phyloP scores from a whole-genome alignment of 2,113 vertebrate species.

The Archocentrus centrarchus region DNA sequence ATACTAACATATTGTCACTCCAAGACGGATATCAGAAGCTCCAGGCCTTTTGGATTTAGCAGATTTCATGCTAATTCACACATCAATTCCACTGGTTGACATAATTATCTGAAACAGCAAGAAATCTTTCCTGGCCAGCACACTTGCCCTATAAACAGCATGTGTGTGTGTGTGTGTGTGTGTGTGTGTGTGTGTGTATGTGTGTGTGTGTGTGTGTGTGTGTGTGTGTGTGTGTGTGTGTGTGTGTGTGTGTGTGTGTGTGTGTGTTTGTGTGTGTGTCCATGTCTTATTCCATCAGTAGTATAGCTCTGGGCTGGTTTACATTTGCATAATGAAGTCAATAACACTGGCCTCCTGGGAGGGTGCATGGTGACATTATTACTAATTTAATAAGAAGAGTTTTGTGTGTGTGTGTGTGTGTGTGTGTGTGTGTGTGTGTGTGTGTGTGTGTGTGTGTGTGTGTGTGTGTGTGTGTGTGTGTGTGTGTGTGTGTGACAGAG shows the following conservation, averaged over 20 bases:
- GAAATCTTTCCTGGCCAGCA: slow-evolving; percentile 47
- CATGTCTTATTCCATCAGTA: slow-evolving; percentile 60
- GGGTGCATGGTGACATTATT: slow-evolving; percentile 73
- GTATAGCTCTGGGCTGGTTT: slow-evolving; percentile 73
- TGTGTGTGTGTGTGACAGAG: neutral
- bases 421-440: neutral
- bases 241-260: slow-evolving; percentile 22
- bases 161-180: slow-evolving; percentile 23
- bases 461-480: too few species aligned
- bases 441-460: neutral
- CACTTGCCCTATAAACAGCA: slow-evolving; percentile 24
- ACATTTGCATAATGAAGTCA: slow-evolving; percentile 79
- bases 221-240: slow-evolving; percentile 12
- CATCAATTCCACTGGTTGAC: slow-evolving; percentile 62
- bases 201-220: slow-evolving; percentile 24
- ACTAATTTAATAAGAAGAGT: slow-evolving; percentile 74
- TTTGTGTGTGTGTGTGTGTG: slow-evolving; percentile 7
- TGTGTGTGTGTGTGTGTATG: slow-evolving; percentile 14
- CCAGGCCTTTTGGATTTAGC: slow-evolving; percentile 24
- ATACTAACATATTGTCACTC: slow-evolving; percentile 19
- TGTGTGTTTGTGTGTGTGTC: slow-evolving; percentile 12
- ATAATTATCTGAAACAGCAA: slow-evolving; percentile 73
- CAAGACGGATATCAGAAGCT: slow-evolving; percentile 20
- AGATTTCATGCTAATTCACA: slow-evolving; percentile 60
- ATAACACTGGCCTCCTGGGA: slow-evolving; percentile 74